Conservation (phyloP, 2,888 invertebrate species). For the Eupithecia subfuscata region DNA sequence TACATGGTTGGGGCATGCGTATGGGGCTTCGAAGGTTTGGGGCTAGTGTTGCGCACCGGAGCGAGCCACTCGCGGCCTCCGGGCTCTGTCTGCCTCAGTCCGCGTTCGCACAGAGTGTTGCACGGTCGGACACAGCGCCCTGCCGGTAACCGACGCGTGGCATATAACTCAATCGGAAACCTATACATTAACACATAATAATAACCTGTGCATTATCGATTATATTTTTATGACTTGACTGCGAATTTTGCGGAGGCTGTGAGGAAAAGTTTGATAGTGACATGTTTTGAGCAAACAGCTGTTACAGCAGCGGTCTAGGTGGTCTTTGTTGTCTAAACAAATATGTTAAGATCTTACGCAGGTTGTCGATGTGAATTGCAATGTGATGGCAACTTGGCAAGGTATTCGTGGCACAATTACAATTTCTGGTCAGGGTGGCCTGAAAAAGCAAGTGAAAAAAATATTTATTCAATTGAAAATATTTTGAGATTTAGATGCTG, state of each 20-base stretch:
- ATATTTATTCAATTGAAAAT: background rate
- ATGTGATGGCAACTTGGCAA: background rate
- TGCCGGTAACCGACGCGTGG: slow-evolving; percentile 45
- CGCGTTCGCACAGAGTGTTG: slow-evolving; percentile 46
- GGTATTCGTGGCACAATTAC: background rate
- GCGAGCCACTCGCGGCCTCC: background rate
- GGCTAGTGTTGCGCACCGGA: slow-evolving; percentile 24
- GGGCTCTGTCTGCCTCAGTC: slow-evolving; percentile 45
- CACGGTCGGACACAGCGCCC: slow-evolving; percentile 42
- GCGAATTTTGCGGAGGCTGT: background rate
- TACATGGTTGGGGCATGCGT: slow-evolving; percentile 21
- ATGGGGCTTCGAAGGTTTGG: slow-evolving; percentile 7
- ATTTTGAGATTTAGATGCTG: background rate
- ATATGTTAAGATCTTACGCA: slow-evolving; percentile 15
- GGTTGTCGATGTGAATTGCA: slow-evolving; percentile 14
- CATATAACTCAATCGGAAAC: slow-evolving; percentile 44
- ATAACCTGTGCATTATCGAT: slow-evolving; percentile 1
- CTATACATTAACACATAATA: slow-evolving; percentile 21
- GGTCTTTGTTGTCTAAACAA: slow-evolving; percentile 40
- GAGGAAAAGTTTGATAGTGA: slow-evolving; percentile 11
- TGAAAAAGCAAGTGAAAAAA: background rate
- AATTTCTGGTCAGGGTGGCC: background rate
- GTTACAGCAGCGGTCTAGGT: slow-evolving; percentile 39
- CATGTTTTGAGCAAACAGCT: slow-evolving; percentile 47
- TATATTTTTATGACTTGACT: background rate